Evolutionary conservation across 2,888 invertebrate genomes (phyloP), one percentile per base, ranked within the genome.

Genomic region (Cosmopolites sordidus): DNA sequence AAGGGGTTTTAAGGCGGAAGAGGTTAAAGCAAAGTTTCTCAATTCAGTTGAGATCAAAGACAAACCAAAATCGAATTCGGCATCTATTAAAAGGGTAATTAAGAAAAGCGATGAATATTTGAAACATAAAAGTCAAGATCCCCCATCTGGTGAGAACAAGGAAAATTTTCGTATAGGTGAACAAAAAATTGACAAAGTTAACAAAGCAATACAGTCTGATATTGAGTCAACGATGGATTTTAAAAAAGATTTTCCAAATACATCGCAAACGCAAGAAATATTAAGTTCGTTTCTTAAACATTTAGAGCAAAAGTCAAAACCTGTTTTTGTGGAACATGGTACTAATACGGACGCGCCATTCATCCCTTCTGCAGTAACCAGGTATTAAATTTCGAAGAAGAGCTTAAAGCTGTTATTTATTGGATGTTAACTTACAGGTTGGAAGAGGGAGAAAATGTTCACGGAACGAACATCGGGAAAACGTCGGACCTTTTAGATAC

Each of bases 401-500:
- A n/a, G n/a, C n/a, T n/a, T n/a, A n/a, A n/a, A n/a, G n/a, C n/a
- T n/a, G n/a, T n/a, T n/a, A n/a, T n/a, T n/a, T n/a, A n/a, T n/a
- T n/a, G n/a, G n/a, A n/a, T n/a, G n/a, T n/a, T n/a, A n/a, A n/a
- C n/a, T n/a, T n/a, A n/a, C n/a, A n/a, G n/a, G n/a, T n/a, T n/a
- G n/a, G n/a, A n/a, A n/a, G n/a, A n/a, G n/a, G n/a, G n/a, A n/a
- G n/a, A n/a, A n/a, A n/a, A n/a, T n/a, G n/a, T n/a, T n/a, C n/a
- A n/a, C 6, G 22, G 22, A 22, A 22, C 22, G 22, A n/a, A n/a
- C 8, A 8, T 22, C 8, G 8, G 22, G 37, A 64, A 59, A 54
- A 68, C 67, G 5, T 60, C 73, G 0, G 73, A 76, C 61, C 60
- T 76, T 15, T 53, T 76, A 8, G 72, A 74, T 59, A 66, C 70